Base-by-base conservation (phyloP, 2,797 vertebrate genomes). In the Paedocypris micromegethes region DNA sequence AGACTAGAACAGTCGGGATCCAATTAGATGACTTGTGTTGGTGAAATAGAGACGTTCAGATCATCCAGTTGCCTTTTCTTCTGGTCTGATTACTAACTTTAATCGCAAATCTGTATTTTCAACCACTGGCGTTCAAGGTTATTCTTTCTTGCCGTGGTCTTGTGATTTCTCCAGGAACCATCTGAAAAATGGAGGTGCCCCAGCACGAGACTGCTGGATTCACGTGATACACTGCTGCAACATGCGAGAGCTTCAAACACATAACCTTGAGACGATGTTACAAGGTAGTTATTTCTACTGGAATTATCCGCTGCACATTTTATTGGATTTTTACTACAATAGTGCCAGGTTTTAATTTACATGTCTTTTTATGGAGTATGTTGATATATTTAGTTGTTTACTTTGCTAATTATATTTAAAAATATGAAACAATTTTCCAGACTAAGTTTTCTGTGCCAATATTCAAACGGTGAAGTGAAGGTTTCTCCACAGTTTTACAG, bases 181-280 rank as follows among this genome's bases (percentile, higher is more conserved):
- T 6, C 40, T 50, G 52, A 57, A 63, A 56, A n/a, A 51, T 62
- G 56, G 41, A 59, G 57, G 66, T 53, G 43, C 9, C 39, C 37
- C 6, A 5, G 40, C 38, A 53, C 58, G 8, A 42, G 39, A 9
- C 52, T 70, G 52, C 46, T 63, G 41, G 8, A 62, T 8, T 62
- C 52, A 55, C 51, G 1, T 7, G 9, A 56, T 50, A 40, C 41
- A 47, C 23, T 45, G n/a, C 47, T 63, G 53, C 40, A 58, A 50
- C 68, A 58, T 58, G 9, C 54, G 58, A 58, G 60, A 53, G 45
- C 54, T 70, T 58, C 23, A 52, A 58, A 64, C 47, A 23, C 46
- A 49, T 49, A 51, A 64, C 68, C 68, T 64, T 58, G 48, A 70
- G 61, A 64, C 46, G 41, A 64, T 51, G 42, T 47, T 64, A 58